Base-by-base conservation (phyloP, 2,113 vertebrate species). In the Tichodroma muraria region DNA sequence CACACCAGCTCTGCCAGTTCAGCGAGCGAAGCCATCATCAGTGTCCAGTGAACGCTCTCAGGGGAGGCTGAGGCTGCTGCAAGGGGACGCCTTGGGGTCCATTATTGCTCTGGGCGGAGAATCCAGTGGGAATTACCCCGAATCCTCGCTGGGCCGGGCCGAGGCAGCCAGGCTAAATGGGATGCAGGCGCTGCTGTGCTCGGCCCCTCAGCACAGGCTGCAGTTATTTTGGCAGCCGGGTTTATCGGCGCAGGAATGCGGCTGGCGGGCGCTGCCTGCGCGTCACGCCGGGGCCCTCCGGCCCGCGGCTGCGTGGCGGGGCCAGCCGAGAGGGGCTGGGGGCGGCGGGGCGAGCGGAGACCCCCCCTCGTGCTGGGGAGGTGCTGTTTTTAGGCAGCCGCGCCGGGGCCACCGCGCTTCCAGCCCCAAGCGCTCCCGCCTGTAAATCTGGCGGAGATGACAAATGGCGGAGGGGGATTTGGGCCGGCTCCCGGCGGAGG, bases 221-320 rank as follows among this genome's bases (percentile, higher is more conserved):
- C 33, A 71, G 80, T 69, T 94, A 80, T 92, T 95, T 96, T 92
- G 94, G 94, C 94, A 94, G 94, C 56, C 9, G 89, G 56, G 33
- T 89, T 92, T 95, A 92, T 95, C 95, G 31, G 91, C 73, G 65
- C 83, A 94, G 96, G 96, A 96, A 97, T 96, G 96, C 21, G 72
- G 84, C 89, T 53, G 84, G 85, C 79, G 27, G 72, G 79, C 37
- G 52, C 88, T 85, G 95, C 83, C 88, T 92, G 91, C 42, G 4
- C 45, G 66, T 78, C 91, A 52, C 25, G 4, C 69, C n/a, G 14
- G 78, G 86, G 81, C 80, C 88, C 42, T 38, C 69, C 20, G 81
- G 59, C 27, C 30, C 44, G 53, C 11, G n/a, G 30, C 73, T 40
- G 80, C 61, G 19, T 21, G 76, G 15, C 18, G 16, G 28, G 35